phyloP scores from a whole-genome alignment of 1,140 invertebrate species.

The Trigoniulus corallinus region DNA sequence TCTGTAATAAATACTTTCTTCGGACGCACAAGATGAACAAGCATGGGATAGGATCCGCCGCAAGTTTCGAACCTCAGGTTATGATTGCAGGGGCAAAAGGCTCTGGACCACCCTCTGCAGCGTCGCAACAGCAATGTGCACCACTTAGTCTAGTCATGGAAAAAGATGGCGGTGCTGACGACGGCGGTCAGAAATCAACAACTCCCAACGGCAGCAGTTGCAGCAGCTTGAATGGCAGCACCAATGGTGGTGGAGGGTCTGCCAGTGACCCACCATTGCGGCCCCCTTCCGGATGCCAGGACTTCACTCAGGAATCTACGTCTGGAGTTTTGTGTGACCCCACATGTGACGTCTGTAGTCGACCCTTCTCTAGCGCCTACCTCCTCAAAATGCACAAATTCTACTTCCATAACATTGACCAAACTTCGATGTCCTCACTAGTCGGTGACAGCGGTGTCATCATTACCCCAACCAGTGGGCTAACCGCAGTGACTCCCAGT shows the following conservation, averaged over 20 bases:
- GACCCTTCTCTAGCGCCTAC: conserved; percentile 35
- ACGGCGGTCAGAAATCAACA: neutral
- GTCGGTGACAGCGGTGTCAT: neutral
- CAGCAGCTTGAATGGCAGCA: conserved; percentile 42
- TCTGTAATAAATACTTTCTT: conserved; percentile 87
- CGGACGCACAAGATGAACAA: conserved; percentile 69
- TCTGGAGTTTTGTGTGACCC: conserved; percentile 17
- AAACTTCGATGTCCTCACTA: neutral
- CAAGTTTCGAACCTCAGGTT: neutral
- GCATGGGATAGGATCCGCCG: conserved; percentile 30
- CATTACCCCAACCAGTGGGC: neutral
- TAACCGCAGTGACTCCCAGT: neutral
- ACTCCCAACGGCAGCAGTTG: neutral
- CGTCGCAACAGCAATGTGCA: neutral
- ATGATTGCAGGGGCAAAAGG: neutral
- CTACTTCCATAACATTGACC: conserved; percentile 29
- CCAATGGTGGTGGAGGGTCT: conserved; percentile 22
- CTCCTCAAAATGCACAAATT: conserved; percentile 35
- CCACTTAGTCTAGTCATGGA: neutral
- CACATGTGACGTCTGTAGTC: conserved; percentile 35
- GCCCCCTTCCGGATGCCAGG: neutral
- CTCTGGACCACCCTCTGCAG: no score
- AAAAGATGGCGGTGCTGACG: neutral
- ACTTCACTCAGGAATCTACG: conserved; percentile 17
- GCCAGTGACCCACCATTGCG: neutral